phyloP scores from a whole-genome alignment of 2,888 invertebrate genomes.

The Incurvaria masculella region DNA sequence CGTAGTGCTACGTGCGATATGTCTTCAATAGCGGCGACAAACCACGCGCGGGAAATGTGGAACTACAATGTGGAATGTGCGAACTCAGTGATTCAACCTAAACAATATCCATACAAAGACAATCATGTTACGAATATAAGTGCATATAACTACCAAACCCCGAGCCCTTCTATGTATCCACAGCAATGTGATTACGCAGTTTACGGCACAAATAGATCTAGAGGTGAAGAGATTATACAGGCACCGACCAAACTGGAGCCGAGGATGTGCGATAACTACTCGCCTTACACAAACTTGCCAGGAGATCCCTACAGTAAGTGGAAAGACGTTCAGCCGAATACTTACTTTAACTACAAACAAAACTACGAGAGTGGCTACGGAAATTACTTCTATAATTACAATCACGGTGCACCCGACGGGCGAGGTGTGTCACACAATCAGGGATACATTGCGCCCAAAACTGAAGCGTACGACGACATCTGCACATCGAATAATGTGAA shows the following conservation, averaged over 20 bases:
- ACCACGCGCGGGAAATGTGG: conserved; percentile 46
- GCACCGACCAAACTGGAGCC: conserved; percentile 35
- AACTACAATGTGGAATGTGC: conserved; percentile 34
- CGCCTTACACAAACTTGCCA: conserved; percentile 21
- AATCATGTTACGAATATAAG: conserved; percentile 28
- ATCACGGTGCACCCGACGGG: neutral
- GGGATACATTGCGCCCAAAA: neutral
- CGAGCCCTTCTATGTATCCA: conserved; percentile 16
- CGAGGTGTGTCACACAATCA: neutral
- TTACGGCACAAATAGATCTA: conserved; percentile 17
- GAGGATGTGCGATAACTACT: conserved; percentile 31
- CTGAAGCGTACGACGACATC: neutral
- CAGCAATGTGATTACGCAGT: conserved; percentile 26
- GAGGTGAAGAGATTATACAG: conserved; percentile 24
- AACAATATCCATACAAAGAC: conserved; percentile 30
- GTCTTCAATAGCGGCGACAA: conserved; percentile 37
- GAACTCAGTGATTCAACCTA: conserved; percentile 27
- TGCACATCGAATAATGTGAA: conserved; percentile 39
- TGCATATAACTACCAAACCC: neutral
- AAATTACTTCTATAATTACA: conserved; percentile 23
- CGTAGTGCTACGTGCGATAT: conserved; percentile 21
- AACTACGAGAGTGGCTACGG: conserved; percentile 21
- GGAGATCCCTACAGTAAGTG: conserved; percentile 34
- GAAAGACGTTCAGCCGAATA: conserved; percentile 32
- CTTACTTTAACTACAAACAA: conserved; percentile 26